Conservation (phyloP, 2,888 invertebrate species). For the Cotesia congregata region DNA sequence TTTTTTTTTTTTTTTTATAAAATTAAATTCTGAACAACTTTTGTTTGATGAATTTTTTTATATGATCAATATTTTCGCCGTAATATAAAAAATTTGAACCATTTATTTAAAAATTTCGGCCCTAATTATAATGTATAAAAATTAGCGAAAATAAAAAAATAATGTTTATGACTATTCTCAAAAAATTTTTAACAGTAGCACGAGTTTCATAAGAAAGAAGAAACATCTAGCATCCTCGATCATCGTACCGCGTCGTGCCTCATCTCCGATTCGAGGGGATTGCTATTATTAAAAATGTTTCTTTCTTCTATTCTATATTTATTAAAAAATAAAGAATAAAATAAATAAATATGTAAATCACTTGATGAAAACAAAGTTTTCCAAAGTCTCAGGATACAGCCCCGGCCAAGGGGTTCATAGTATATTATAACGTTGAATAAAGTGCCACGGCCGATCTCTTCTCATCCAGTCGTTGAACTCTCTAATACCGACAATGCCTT, state of each 20-base stretch:
- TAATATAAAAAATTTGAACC: too few species aligned
- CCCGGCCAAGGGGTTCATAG: constrained; percentile 23
- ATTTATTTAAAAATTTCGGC: too few species aligned
- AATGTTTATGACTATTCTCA: too few species aligned
- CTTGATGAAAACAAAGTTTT: constrained; percentile 33
- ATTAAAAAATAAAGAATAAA: constrained; percentile 13
- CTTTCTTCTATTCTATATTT: constrained; percentile 5
- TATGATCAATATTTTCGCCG: too few species aligned
- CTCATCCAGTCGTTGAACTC: constrained; percentile 14
- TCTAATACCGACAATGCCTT: not conserved
- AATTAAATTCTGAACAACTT: too few species aligned
- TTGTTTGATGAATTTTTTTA: too few species aligned
- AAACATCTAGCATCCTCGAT: constrained; percentile 24
- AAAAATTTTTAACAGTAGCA: not conserved
- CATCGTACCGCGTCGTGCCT: constrained; percentile 41
- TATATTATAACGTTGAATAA: constrained; percentile 17
- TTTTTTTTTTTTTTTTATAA: too few species aligned
- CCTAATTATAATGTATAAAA: too few species aligned
- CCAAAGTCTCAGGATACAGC: constrained; percentile 39
- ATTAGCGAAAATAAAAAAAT: too few species aligned
- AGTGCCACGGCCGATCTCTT: constrained; percentile 13
- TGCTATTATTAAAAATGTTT: constrained; percentile 18
- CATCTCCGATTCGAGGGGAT: constrained; percentile 28
- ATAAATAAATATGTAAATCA: constrained; percentile 11
- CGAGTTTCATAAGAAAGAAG: constrained; percentile 4